Conservation (phyloP, 1,140 invertebrate species). For the Heliconius nattereri region DNA sequence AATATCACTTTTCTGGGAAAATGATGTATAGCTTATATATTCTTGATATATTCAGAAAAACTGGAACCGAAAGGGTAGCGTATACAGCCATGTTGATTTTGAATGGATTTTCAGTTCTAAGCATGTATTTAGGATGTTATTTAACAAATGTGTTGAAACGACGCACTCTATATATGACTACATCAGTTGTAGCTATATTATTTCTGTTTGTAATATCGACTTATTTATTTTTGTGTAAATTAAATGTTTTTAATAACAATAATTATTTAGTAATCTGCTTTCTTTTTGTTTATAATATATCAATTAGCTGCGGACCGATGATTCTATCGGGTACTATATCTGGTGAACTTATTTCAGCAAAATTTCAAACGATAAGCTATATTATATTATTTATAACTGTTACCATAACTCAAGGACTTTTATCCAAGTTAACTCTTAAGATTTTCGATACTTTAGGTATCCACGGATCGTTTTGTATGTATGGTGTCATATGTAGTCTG, state of each 20-base stretch:
- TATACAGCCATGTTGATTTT: slow-evolving; percentile 28
- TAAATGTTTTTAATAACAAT: slow-evolving; percentile 7
- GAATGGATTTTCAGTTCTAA: slow-evolving; percentile 28
- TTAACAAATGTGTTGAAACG: slow-evolving; percentile 28
- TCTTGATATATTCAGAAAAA: slow-evolving; percentile 34
- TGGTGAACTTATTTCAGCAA: slow-evolving; percentile 22
- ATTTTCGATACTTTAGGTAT: slow-evolving; percentile 25
- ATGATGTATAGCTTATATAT: slow-evolving; percentile 29
- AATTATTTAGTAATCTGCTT: slow-evolving; percentile 24
- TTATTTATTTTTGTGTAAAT: slow-evolving; percentile 27
- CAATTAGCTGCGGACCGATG: slow-evolving; percentile 27
- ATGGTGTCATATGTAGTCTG: slow-evolving; percentile 16
- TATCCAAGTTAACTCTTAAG: slow-evolving; percentile 17
- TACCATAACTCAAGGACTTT: background rate
- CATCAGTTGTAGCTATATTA: slow-evolving; percentile 18
- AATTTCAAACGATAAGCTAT: slow-evolving; percentile 25
- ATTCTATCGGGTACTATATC: slow-evolving; percentile 23
- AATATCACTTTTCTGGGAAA: slow-evolving; percentile 34
- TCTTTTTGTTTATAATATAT: slow-evolving; percentile 16
- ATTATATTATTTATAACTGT: slow-evolving; percentile 16
- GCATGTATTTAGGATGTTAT: slow-evolving; percentile 30
- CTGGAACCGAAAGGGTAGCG: background rate
- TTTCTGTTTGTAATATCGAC: slow-evolving; percentile 23
- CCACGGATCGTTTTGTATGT: slow-evolving; percentile 27
- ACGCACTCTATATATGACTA: slow-evolving; percentile 17